Evolutionary conservation across 2,797 vertebrate genomes (phyloP).

Genomic region (Scarus forsteni): DNA sequence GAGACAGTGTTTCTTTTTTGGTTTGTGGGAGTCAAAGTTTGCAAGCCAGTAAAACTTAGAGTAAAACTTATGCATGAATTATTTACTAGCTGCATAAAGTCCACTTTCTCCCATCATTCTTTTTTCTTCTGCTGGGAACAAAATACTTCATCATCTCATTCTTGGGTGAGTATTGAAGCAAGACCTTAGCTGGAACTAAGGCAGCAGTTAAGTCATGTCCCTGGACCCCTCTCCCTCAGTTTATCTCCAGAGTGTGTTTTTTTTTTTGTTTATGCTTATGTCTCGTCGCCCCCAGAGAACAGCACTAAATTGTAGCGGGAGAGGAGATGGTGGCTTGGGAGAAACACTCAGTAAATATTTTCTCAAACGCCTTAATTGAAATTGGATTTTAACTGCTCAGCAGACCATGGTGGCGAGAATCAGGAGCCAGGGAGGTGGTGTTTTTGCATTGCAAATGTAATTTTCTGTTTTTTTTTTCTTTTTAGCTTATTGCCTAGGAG

Average conservation of each 20-base stretch:
- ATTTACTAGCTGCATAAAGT: slow-evolving; percentile 41
- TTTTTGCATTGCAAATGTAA: slow-evolving; percentile 86
- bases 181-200: slow-evolving; percentile 58
- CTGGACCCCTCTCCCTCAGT: slow-evolving; percentile 46
- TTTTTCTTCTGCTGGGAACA: slow-evolving; percentile 17
- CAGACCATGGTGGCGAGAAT: slow-evolving; percentile 65
- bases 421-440: slow-evolving; percentile 53
- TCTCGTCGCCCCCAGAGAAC: slow-evolving; percentile 53
- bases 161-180: slow-evolving; percentile 45
- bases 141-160: slow-evolving; percentile 56
- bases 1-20: slow-evolving; percentile 18
- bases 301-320: slow-evolving; percentile 25
- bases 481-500: slow-evolving; percentile 58
- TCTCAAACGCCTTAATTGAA: slow-evolving; percentile 79
- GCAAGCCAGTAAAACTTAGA: slow-evolving; percentile 34
- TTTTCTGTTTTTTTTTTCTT: slow-evolving; percentile 48
- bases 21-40: slow-evolving; percentile 18
- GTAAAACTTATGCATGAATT: slow-evolving; percentile 33
- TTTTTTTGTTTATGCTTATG: slow-evolving; percentile 62
- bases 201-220: slow-evolving; percentile 46
- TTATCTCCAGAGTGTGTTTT: slow-evolving; percentile 57
- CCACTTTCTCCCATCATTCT: slow-evolving; percentile 19
- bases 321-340: slow-evolving; percentile 24
- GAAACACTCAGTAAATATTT: slow-evolving; percentile 76
- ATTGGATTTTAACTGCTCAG: slow-evolving; percentile 80